A percentile compares a stretch with the other conserved stretches of the same genome.
phyloP scores from a whole-genome alignment of 2,888 invertebrate species.

The Nephrotoma flavescens region DNA sequence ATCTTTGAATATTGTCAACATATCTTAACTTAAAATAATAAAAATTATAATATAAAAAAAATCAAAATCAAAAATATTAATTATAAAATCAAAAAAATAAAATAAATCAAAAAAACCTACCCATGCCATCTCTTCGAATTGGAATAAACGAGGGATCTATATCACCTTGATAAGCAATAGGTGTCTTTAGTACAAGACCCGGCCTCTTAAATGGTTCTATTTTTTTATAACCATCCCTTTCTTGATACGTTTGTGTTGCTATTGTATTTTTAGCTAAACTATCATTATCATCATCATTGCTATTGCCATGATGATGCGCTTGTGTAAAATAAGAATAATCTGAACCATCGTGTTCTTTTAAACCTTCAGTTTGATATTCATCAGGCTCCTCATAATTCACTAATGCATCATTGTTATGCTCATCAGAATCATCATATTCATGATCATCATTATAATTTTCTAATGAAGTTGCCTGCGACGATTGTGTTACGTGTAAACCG shows the following conservation, averaged over 20 bases:
- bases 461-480: conserved; percentile 21
- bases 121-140: conserved; percentile 77
- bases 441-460: conserved; percentile 17
- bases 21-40: background rate
- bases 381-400: conserved; percentile 13
- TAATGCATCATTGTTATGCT: conserved; percentile 14
- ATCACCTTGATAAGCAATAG: conserved; percentile 63
- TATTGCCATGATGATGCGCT: background rate
- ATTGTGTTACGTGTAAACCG: conserved; percentile 15
- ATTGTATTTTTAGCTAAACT: background rate
- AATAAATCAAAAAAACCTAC: conserved; percentile 37
- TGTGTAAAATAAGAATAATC: conserved; percentile 1
- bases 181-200: conserved; percentile 57
- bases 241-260: conserved; percentile 6
- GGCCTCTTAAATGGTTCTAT: conserved; percentile 62
- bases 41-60: background rate
- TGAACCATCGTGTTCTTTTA: conserved; percentile 8
- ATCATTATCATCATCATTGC: background rate
- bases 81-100: conserved; percentile 8
- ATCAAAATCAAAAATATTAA: conserved; percentile 6
- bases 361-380: conserved; percentile 11
- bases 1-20: too few relatives aligned
- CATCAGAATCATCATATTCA: conserved; percentile 14
- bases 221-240: conserved; percentile 27
- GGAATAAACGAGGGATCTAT: conserved; percentile 76